Evolutionary conservation across 2,888 invertebrate species (phyloP).

Genomic region (Ichneumoninae sp.): DNA sequence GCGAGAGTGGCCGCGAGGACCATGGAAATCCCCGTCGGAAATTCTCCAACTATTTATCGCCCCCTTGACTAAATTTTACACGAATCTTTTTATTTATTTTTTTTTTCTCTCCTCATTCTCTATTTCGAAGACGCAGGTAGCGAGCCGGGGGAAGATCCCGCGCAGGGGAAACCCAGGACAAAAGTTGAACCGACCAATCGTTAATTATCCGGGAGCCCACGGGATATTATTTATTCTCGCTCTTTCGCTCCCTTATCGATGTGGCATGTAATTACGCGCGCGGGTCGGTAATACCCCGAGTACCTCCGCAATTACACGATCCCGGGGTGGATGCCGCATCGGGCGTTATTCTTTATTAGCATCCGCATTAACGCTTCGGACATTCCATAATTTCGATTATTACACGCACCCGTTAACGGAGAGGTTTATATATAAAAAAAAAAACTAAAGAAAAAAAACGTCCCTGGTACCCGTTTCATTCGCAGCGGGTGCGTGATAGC

Average conservation of each 20-base stretch:
- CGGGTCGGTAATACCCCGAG: conserved; percentile 20
- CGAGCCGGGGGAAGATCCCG: neutral
- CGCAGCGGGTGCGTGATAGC: conserved; percentile 54
- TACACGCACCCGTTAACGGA: conserved; percentile 5
- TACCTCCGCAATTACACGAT: conserved; percentile 49
- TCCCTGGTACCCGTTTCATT: conserved; percentile 39
- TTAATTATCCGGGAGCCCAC: conserved; percentile 55
- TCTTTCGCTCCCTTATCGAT: conserved; percentile 57
- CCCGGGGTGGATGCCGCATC: conserved; percentile 14
- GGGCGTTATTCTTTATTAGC: conserved; percentile 42
- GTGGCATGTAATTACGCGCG: conserved; percentile 49
- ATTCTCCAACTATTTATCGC: conserved; percentile 30
- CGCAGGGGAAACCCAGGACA: conserved; percentile 1
- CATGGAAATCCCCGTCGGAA: neutral
- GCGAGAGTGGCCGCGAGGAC: neutral
- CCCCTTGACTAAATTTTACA: conserved; percentile 8
- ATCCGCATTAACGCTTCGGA: neutral
- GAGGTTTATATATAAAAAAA: conserved; percentile 4
- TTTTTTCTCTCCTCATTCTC: neutral
- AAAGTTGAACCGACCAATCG: conserved; percentile 8
- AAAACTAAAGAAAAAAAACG: neutral
- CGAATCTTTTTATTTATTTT: neutral
- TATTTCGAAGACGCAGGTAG: conserved; percentile 14
- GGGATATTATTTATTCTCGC: conserved; percentile 23
- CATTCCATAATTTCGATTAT: conserved; percentile 63